phyloP scores from a whole-genome alignment of 2,113 vertebrate species.

The Dunckerocampus dactyliophorus region DNA sequence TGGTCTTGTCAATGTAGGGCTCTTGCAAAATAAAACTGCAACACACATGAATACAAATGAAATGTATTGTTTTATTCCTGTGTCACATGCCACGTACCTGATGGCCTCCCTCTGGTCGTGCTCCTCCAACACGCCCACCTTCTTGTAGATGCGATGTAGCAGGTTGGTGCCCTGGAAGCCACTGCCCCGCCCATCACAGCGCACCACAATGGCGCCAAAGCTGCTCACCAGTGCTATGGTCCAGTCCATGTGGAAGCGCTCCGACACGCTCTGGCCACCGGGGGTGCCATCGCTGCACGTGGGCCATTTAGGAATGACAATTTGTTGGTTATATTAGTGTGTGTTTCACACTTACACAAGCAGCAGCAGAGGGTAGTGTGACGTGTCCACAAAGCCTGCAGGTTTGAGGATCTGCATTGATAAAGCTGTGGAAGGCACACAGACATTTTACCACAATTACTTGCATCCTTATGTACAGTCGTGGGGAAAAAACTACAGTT shows the following conservation, averaged over 20 bases:
- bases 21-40: slow-evolving; percentile 80
- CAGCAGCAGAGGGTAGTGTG: slow-evolving; percentile 87
- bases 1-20: slow-evolving; percentile 80
- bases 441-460: background rate
- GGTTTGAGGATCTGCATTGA: slow-evolving; percentile 92
- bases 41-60: slow-evolving; percentile 14
- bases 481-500: too few species aligned
- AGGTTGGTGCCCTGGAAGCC: slow-evolving; percentile 91
- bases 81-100: slow-evolving; percentile 59
- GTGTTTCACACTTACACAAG: slow-evolving; percentile 81
- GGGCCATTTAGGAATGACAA: background rate
- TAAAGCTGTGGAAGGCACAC: slow-evolving; percentile 67
- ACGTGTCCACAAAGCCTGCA: slow-evolving; percentile 79
- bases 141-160: slow-evolving; percentile 82
- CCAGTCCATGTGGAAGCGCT: slow-evolving; percentile 87
- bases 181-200: slow-evolving; percentile 86
- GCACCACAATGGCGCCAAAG: slow-evolving; percentile 80
- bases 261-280: slow-evolving; percentile 84
- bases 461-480: background rate
- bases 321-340: background rate
- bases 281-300: slow-evolving; percentile 78
- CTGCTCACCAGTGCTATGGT: slow-evolving; percentile 88
- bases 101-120: slow-evolving; percentile 85
- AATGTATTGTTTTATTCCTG: background rate
- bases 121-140: slow-evolving; percentile 82